Percentiles rank a stretch among this genome's conserved stretches.
Evolutionary conservation across 2,113 vertebrate species (phyloP).

Genomic region (Amblyornis subalaris): DNA sequence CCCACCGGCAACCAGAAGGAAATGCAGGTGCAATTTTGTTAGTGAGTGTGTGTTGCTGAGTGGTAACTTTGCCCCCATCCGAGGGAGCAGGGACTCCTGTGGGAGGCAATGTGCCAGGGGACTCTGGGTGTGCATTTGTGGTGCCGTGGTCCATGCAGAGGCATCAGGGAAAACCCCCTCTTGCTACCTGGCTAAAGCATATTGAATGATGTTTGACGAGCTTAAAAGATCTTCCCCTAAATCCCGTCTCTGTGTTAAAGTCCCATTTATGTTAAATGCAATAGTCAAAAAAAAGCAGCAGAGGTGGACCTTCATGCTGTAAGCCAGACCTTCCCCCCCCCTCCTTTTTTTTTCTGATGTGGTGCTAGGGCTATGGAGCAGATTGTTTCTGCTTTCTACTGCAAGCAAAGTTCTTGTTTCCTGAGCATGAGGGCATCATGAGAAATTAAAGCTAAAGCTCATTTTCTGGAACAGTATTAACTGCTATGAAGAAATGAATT

Average conservation of each 20-base stretch:
- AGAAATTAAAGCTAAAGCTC: constrained; percentile 41
- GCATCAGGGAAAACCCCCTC: not conserved
- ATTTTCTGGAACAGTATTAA: constrained; percentile 45
- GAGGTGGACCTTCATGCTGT: not conserved
- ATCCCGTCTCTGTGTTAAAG: not conserved
- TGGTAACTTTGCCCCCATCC: rapidly evolving
- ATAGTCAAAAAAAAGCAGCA: not conserved
- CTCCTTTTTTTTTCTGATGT: not conserved
- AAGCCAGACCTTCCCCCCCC: rapidly evolving
- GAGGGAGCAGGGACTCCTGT: not conserved
- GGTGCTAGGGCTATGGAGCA: not conserved
- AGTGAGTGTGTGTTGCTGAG: rapidly evolving
- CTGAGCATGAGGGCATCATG: not conserved
- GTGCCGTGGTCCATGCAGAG: not conserved
- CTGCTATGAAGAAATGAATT: constrained; percentile 53
- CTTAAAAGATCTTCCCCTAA: not conserved
- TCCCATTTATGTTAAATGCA: not conserved
- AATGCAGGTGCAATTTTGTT: not conserved
- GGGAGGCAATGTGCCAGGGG: not conserved
- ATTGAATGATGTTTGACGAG: not conserved
- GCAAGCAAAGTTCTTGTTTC: not conserved
- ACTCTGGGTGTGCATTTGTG: rapidly evolving
- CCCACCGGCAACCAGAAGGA: not conserved
- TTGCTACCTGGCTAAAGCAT: not conserved
- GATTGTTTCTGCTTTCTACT: not conserved